Evolutionary conservation across 2,113 vertebrate genomes (phyloP), one percentile per base, ranked within the genome.

Genomic region (Leuciscus idus): DNA sequence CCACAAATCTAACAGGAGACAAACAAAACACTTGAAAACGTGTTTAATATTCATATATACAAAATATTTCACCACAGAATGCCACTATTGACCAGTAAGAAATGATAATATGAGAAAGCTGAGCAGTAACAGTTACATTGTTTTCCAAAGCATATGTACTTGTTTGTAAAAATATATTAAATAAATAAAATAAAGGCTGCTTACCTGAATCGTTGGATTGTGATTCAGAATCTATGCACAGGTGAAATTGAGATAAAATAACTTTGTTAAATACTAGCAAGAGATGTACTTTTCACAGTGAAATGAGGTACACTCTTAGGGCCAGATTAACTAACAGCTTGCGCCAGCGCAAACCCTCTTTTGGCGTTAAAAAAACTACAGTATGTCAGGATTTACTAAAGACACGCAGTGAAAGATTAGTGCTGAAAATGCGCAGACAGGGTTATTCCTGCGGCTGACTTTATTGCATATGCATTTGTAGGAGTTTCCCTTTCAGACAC

Each of bases 161-260:
- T 30, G 12, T 52, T 43, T 21, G 30, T 48, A 26, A 76, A n/a
- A 59, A 66, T 3, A 36, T 55, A 6, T 12, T 84, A 30, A 7
- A 48, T 62, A 30, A 36, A 23, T 23, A 0, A 19, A 57, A 8
- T 57, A 55, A 64, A 87, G 2, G 1, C 26, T 73, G 50, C 68
- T 93, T 96, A 97, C 96, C 96, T 96, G 96, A 94, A 91, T 97
- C 96, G 88, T 93, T 91, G 89, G 94, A 94, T 43, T 95, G 93
- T 80, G 94, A 95, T 89, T 96, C 96, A 90, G 94, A 92, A 23
- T 96, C 96, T 97, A 57, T 57, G 90, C 30, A 79, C n/a, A 68
- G 46, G 33, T 36, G 59, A 70, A 86, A 81, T 39, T 46, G 5
- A 74, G 62, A 84, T 11, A 83, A 55, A 28, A 30, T 12, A 55